Conservation (phyloP, 2,888 invertebrate genomes). For the Dyspetes luteomarginatus region DNA sequence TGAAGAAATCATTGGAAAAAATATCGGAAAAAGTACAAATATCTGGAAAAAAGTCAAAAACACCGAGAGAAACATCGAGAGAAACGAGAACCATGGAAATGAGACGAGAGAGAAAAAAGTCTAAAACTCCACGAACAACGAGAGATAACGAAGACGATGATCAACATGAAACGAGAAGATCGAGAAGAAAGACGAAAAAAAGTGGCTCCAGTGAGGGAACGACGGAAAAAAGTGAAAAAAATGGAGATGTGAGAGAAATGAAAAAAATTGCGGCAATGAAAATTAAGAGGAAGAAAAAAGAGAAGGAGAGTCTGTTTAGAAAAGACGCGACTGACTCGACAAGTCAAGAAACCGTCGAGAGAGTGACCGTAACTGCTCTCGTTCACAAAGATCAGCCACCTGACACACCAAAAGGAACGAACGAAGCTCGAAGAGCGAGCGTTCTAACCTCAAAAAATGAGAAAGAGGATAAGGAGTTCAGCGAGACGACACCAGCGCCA, state of each 20-base stretch:
- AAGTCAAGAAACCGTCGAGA: conserved; percentile 80
- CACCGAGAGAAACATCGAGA: conserved; percentile 73
- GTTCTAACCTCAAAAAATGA: not conserved
- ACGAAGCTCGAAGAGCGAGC: not conserved
- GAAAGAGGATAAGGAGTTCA: conserved; percentile 30
- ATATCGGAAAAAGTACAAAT: conserved; percentile 76
- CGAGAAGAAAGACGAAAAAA: conserved; percentile 53
- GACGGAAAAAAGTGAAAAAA: conserved; percentile 30
- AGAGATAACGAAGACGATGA: conserved; percentile 38
- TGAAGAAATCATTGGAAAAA: conserved; percentile 77
- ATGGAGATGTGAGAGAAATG: conserved; percentile 51
- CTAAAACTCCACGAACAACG: conserved; percentile 42
- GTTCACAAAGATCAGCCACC: conserved; percentile 79
- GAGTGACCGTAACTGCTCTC: conserved; percentile 78
- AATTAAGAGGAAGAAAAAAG: conserved; percentile 78
- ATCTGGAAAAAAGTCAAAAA: conserved; percentile 74
- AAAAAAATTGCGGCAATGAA: conserved; percentile 68
- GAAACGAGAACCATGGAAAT: conserved; percentile 72
- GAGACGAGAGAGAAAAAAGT: conserved; percentile 67
- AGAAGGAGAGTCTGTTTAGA: conserved; percentile 67
- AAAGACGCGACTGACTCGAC: conserved; percentile 78
- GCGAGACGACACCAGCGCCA: conserved; percentile 45
- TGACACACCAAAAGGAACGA: conserved; percentile 72
- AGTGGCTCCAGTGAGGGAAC: not conserved
- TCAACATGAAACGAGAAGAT: conserved; percentile 51